These are phyloP conservation scores for Polyploca ridens DNA, from an alignment of 2,888 invertebrate species.

Conservation along the genomic window DNA sequence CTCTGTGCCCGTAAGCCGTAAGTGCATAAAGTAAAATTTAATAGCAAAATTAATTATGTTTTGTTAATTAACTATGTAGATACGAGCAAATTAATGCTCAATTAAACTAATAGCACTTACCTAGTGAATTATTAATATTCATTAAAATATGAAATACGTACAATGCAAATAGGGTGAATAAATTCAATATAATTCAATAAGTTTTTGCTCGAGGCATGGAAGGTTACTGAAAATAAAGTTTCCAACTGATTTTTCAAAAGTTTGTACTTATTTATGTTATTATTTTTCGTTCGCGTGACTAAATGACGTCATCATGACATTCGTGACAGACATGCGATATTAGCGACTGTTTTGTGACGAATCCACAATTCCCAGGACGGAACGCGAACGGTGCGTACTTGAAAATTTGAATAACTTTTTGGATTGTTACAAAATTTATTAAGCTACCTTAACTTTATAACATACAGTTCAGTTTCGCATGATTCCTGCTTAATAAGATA, in stretches of 20 bases:
- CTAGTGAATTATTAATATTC: not conserved
- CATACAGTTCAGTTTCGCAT: constrained; percentile 30
- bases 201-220: no score
- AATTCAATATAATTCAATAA: not conserved
- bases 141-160: not conserved
- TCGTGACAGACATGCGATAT: constrained; percentile 4
- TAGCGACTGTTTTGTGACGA: not conserved
- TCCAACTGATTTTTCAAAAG: not conserved
- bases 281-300: not conserved
- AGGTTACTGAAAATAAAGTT: not conserved
- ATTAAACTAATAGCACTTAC: not conserved
- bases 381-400: constrained; percentile 2
- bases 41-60: constrained; percentile 1
- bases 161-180: no score
- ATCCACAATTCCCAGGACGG: not conserved
- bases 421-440: constrained; percentile 23
- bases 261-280: not conserved
- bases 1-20: not conserved
- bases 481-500: constrained; percentile 22
- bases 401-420: constrained; percentile 21
- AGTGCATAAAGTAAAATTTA: not conserved
- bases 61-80: not conserved
- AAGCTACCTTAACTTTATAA: constrained; percentile 16
- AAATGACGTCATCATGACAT: not conserved
- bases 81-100: not conserved